Evolutionary conservation across 1,140 invertebrate species (phyloP).

Genomic region (Caenorhabditis brenneri): DNA sequence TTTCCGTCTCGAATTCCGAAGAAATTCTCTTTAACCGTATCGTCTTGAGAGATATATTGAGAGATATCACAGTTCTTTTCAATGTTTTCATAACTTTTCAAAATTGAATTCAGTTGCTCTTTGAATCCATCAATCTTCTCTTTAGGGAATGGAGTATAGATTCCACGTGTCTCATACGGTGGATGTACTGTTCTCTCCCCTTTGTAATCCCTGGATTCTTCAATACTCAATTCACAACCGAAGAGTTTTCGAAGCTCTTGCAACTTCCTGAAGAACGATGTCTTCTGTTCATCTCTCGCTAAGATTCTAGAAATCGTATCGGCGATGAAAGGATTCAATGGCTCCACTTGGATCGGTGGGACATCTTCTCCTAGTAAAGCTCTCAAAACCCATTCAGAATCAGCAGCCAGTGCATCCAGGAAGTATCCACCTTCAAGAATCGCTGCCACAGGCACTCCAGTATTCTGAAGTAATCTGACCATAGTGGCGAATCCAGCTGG

Average conservation of each 20-base stretch:
- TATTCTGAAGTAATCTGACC: slow-evolving; percentile 72
- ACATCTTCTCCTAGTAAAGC: background rate
- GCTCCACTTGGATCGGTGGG: background rate
- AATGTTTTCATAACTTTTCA: background rate
- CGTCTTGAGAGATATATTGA: background rate
- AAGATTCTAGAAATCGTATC: background rate
- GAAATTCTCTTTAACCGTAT: background rate
- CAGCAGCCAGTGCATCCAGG: slow-evolving; percentile 45
- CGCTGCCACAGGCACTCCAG: slow-evolving; percentile 60
- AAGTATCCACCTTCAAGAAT: slow-evolving; percentile 69
- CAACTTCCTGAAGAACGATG: background rate
- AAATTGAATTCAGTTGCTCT: background rate
- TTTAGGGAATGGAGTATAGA: background rate
- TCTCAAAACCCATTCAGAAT: slow-evolving; percentile 32
- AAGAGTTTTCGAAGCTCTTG: background rate
- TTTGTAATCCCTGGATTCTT: background rate
- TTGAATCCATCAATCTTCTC: background rate
- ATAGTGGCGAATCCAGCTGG: slow-evolving; percentile 73
- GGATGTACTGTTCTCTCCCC: background rate
- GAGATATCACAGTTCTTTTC: background rate
- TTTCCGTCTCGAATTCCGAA: background rate
- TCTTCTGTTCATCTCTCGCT: background rate
- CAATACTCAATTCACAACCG: background rate
- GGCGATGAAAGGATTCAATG: background rate
- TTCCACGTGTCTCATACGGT: slow-evolving; percentile 11